phyloP scores from a whole-genome alignment of 1,140 invertebrate genomes.

The Ceratoteleas bidentatus region DNA sequence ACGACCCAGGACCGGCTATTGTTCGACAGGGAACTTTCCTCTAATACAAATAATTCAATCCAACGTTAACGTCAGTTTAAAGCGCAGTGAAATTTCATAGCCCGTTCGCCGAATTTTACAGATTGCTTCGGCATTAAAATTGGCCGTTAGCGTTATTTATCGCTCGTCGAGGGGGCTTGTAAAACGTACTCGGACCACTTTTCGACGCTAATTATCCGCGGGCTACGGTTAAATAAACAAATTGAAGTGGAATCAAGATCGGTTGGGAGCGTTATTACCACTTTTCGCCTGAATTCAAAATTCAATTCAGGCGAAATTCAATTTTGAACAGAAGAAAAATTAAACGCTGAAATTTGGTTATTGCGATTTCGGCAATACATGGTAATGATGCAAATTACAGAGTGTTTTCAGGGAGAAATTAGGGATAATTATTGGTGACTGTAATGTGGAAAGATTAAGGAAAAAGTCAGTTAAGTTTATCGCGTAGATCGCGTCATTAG shows the following conservation, averaged over 20 bases:
- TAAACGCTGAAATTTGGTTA: no score
- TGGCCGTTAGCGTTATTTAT: slow-evolving; percentile 50
- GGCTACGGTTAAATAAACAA: slow-evolving; percentile 25
- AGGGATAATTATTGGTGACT: no score
- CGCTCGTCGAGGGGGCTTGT: slow-evolving; percentile 7
- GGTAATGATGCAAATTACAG: no score
- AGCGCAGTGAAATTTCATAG: slow-evolving; percentile 57
- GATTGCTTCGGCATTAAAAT: slow-evolving; percentile 52
- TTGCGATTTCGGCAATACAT: no score
- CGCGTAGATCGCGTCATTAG: background rate
- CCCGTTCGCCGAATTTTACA: slow-evolving; percentile 31
- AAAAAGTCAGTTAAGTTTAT: no score
- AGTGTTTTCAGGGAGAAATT: no score
- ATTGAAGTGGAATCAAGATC: background rate
- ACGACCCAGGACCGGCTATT: slow-evolving; percentile 18
- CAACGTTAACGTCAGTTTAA: slow-evolving; percentile 48
- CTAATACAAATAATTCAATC: slow-evolving; percentile 55
- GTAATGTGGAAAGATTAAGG: no score
- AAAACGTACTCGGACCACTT: slow-evolving; percentile 22
- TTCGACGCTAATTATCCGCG: slow-evolving; percentile 30
- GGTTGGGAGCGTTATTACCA: no score
- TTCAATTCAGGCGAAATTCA: no score
- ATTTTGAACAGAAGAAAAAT: no score
- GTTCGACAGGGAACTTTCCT: slow-evolving; percentile 42
- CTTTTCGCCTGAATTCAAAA: no score